Conservation (phyloP, 2,113 vertebrate genomes). For the Rhea americana region DNA sequence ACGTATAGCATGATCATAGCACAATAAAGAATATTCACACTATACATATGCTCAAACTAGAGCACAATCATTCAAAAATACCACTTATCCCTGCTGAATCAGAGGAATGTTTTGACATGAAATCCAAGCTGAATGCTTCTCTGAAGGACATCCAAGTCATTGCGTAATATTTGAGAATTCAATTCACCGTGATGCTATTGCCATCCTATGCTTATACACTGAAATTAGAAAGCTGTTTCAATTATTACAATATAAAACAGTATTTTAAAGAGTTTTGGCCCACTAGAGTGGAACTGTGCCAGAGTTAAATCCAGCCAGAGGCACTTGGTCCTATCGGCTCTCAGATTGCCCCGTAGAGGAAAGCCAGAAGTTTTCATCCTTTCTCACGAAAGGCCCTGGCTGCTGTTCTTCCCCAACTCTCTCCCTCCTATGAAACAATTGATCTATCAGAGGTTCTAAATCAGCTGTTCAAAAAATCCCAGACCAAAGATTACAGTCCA, state of each 20-base stretch:
- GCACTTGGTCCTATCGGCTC: not conserved
- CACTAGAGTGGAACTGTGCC: not conserved
- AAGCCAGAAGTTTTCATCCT: not conserved
- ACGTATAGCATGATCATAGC: not conserved
- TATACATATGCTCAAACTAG: not conserved
- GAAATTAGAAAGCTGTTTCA: conserved; percentile 8
- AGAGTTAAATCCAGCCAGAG: not conserved
- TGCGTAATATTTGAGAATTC: not conserved
- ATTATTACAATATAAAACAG: not conserved
- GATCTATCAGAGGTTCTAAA: conserved; percentile 1
- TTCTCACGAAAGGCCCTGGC: not conserved
- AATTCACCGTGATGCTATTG: not conserved
- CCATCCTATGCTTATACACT: not conserved
- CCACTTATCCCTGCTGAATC: not conserved
- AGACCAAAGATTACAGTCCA: not conserved
- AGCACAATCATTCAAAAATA: not conserved
- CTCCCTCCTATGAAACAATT: not conserved
- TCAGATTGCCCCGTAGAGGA: not conserved
- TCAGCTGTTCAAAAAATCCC: conserved; percentile 27
- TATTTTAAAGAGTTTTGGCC: not conserved
- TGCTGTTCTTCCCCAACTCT: not conserved
- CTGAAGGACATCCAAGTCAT: conserved; percentile 16
- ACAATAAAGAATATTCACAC: not conserved
- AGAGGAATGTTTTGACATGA: not conserved
- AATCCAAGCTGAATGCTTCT: not conserved